Base-by-base conservation (phyloP, 2,888 invertebrate genomes). In the Chloroclysta siterata region DNA sequence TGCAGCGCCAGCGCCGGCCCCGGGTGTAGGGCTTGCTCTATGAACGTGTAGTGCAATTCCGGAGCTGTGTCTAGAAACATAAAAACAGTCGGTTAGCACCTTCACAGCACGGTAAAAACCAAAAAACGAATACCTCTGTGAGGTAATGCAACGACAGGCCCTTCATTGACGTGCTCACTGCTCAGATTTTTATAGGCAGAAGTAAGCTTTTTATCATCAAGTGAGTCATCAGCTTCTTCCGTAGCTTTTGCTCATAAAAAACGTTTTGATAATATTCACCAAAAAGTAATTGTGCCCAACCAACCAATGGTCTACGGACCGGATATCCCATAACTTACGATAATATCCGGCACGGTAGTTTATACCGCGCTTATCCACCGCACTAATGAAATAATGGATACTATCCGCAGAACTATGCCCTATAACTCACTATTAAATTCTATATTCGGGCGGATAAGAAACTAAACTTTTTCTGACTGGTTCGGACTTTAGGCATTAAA, bases 1-100 rank as follows among this genome's bases (percentile, higher is more conserved):
- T 96, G 95, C 66, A 98, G 93, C 11, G 97, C 96, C 70, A 97
- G 87, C 68, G 95, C 93, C 41, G 95, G 95, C 0, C 95, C 95
- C 0, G 95, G 95, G 72, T 95, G 94, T 57, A 95, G 87, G 39
- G 95, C 95, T 74, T 95, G 95, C 77, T 97, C 97, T 76, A 96
- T 96, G 86, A 97, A 97, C 50, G 96, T 96, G 84, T 96, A 96
- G 84, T 96, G 96, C 56, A 97, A 92, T 86, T 97, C 97, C 0
- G 97, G 97, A 1, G 96, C 94, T 0, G 97, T 96, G 75, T 97
- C 97, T 97, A 91, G 17, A 17, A n/a, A n/a, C n/a, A n/a, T n/a
- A n/a, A n/a, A n/a, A n/a, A n/a, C n/a, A n/a, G n/a, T n/a, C n/a
- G n/a, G n/a, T n/a, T n/a, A n/a, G n/a, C n/a, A n/a, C n/a, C n/a